Evolutionary conservation across 2,797 vertebrate genomes (phyloP).

Genomic region (Echiichthys vipera): DNA sequence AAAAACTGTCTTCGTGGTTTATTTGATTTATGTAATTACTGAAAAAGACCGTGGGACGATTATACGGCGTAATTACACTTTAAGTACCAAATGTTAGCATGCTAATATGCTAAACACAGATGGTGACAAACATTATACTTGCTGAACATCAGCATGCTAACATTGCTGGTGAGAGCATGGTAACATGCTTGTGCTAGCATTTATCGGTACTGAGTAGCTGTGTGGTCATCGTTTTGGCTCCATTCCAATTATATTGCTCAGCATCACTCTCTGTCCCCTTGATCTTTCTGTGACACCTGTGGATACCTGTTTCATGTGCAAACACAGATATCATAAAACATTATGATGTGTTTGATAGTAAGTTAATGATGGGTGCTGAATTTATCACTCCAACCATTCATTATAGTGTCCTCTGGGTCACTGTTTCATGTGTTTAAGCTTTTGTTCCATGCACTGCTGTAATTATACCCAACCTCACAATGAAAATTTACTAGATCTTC

Average conservation of each 20-base stretch:
- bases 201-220: neutral
- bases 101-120: neutral
- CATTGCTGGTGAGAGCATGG: neutral
- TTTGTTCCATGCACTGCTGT: constrained; percentile 9
- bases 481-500: constrained; percentile 6
- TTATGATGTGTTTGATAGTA: neutral
- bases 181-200: neutral
- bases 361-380: neutral
- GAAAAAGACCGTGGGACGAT: too few species aligned
- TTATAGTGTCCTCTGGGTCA: constrained; percentile 32
- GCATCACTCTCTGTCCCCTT: neutral
- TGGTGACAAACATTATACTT: neutral
- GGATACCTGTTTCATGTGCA: neutral
- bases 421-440: constrained; percentile 9
- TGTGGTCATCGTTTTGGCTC: neutral
- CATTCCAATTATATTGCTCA: neutral
- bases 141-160: neutral
- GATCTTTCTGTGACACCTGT: neutral
- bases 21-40: too few species aligned
- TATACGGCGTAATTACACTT: too few species aligned
- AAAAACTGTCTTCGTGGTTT: too few species aligned
- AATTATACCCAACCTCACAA: constrained; percentile 30
- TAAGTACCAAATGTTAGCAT: neutral
- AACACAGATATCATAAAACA: neutral
- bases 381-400: constrained; percentile 15